Evolutionary conservation across 2,888 invertebrate genomes (phyloP).

Genomic region (Buathra laborator): DNA sequence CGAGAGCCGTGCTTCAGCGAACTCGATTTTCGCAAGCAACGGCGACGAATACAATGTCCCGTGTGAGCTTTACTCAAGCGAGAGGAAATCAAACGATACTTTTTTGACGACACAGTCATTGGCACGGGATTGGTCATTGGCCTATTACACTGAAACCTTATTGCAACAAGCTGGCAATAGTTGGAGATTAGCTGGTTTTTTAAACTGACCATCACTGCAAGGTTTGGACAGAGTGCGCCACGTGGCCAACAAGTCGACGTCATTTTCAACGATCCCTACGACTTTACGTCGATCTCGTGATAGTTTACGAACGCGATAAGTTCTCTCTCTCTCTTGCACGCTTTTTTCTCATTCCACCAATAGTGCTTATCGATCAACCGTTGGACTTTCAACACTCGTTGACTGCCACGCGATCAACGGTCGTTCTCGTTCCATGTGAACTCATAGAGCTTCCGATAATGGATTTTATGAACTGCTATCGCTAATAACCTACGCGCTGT

Average conservation of each 20-base stretch:
- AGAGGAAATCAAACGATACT: constrained; percentile 29
- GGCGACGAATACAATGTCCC: constrained; percentile 44
- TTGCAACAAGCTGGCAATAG: not conserved
- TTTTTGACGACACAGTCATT: not conserved
- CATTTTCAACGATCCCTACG: constrained; percentile 41
- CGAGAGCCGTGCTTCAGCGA: constrained; percentile 21
- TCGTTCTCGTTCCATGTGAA: constrained; percentile 18
- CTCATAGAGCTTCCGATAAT: not conserved
- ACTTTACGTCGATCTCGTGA: constrained; percentile 39
- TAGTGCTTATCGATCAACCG: constrained; percentile 42
- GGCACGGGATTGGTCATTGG: constrained; percentile 7
- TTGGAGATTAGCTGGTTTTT: not conserved
- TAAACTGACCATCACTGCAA: constrained; percentile 28
- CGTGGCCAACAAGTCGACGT: constrained; percentile 23
- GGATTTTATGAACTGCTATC: not conserved
- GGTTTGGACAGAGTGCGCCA: not conserved
- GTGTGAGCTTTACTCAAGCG: constrained; percentile 24
- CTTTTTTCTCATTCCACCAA: not conserved
- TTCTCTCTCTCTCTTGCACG: constrained; percentile 13
- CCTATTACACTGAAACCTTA: not conserved
- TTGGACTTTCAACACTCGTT: constrained; percentile 35
- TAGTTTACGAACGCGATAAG: constrained; percentile 57
- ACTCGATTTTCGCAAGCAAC: constrained; percentile 24
- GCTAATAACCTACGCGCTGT: not conserved
- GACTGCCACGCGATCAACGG: constrained; percentile 42